A percentile compares a stretch with the other conserved stretches of the same genome.
Evolutionary conservation across 1,140 invertebrate genomes (phyloP).

Genomic region (Drosophila neocordata): DNA sequence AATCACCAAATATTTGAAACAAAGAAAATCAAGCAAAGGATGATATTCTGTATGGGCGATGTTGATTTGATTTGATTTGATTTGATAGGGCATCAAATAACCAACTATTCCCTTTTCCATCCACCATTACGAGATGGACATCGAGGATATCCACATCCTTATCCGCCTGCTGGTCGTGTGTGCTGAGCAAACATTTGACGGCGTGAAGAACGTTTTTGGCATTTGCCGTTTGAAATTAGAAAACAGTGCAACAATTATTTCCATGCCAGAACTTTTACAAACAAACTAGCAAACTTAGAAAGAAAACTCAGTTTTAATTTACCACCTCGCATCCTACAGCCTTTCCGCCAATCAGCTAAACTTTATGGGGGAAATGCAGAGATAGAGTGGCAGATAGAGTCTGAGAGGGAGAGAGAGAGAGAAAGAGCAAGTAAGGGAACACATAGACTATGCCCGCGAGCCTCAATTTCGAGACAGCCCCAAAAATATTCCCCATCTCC

Average conservation of each 20-base stretch:
- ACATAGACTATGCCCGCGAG: slow-evolving; percentile 55
- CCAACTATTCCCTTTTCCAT: slow-evolving; percentile 15
- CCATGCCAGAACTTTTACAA: slow-evolving; percentile 47
- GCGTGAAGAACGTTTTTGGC: slow-evolving; percentile 54
- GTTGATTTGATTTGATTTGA: slow-evolving; percentile 30
- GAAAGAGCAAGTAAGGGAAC: background rate
- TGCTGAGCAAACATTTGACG: slow-evolving; percentile 36
- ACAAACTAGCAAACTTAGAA: slow-evolving; percentile 36
- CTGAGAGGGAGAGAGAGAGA: slow-evolving; percentile 1
- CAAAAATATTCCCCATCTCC: slow-evolving; percentile 24
- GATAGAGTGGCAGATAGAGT: background rate
- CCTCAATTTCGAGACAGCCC: slow-evolving; percentile 65
- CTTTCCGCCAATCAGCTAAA: slow-evolving; percentile 58
- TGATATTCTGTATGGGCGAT: background rate
- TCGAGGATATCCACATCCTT: background rate
- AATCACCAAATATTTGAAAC: slow-evolving; percentile 74
- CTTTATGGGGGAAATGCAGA: slow-evolving; percentile 41
- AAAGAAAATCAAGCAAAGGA: slow-evolving; percentile 32
- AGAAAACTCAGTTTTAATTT: slow-evolving; percentile 3
- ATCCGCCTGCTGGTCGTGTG: slow-evolving; percentile 45
- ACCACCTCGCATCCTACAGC: slow-evolving; percentile 3
- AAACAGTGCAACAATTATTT: slow-evolving; percentile 75
- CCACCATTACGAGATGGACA: background rate
- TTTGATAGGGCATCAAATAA: slow-evolving; percentile 50
- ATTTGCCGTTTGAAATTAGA: slow-evolving; percentile 62